Percentiles rank a stretch among this genome's conserved stretches.
phyloP scores from a whole-genome alignment of 2,888 invertebrate genomes.

The Syrphus vitripennis region DNA sequence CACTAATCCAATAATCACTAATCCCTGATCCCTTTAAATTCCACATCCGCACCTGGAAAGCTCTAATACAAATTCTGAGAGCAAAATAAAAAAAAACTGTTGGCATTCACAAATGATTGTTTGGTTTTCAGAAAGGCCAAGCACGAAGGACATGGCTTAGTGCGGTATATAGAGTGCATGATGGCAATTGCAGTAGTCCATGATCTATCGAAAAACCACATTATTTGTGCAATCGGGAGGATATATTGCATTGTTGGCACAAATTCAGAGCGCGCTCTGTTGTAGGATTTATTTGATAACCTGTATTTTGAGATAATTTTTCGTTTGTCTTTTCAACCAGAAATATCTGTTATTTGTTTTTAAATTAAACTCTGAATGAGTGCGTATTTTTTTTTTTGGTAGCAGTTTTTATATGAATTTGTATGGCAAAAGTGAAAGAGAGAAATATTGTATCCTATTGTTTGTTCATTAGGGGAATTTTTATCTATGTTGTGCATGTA shows the following conservation, averaged over 20 bases:
- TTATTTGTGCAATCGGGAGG: constrained; percentile 2
- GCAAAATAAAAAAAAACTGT: neutral
- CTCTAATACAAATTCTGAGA: neutral
- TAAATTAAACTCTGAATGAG: neutral
- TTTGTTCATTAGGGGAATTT: too few relatives aligned
- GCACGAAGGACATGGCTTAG: neutral
- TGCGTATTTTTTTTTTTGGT: neutral
- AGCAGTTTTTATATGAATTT: neutral
- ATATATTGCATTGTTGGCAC: constrained; percentile 25
- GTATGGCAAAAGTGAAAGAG: neutral
- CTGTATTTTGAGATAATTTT: neutral
- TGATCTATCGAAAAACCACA: constrained; percentile 14
- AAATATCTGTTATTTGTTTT: constrained; percentile 16
- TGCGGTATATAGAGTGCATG: neutral
- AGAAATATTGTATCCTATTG: neutral
- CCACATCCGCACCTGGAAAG: neutral
- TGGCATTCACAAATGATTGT: constrained; percentile 44
- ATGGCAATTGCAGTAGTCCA: neutral
- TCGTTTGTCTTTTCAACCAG: neutral
- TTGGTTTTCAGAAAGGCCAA: constrained; percentile 16
- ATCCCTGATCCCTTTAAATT: too few relatives aligned
- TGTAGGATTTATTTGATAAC: constrained; percentile 25
- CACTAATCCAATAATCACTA: too few relatives aligned
- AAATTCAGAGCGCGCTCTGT: neutral
- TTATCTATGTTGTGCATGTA: too few relatives aligned